These are phyloP conservation scores for Drosophila persimilis DNA, from an alignment of 1,140 invertebrate genomes.

Conservation along the genomic window DNA sequence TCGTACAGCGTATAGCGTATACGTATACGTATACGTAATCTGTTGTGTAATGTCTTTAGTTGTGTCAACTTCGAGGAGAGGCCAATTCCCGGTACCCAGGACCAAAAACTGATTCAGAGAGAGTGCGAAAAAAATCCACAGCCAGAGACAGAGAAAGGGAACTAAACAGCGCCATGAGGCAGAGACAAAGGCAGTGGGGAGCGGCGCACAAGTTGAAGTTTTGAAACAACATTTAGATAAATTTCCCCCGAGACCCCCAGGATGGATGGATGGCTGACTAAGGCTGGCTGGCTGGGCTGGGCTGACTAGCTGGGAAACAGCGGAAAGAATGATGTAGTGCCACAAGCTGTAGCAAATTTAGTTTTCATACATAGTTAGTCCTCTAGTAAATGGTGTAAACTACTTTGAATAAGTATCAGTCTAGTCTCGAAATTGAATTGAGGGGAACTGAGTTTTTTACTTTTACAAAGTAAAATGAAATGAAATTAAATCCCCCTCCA, in stretches of 20 bases:
- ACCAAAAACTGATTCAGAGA: slow-evolving; percentile 70
- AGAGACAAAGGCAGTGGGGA: neutral
- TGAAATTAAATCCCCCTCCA: neutral
- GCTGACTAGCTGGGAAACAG: neutral
- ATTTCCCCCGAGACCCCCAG: slow-evolving; percentile 71
- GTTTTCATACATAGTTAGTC: slow-evolving; percentile 49
- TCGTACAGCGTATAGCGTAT: slow-evolving; percentile 46
- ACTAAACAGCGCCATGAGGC: neutral
- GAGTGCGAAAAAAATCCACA: slow-evolving; percentile 65
- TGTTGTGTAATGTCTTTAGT: slow-evolving; percentile 82
- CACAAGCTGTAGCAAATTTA: slow-evolving; percentile 34
- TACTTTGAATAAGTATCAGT: slow-evolving; percentile 15
- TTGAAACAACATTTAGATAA: slow-evolving; percentile 83
- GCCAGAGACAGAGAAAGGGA: slow-evolving; percentile 23
- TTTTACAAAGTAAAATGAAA: neutral
- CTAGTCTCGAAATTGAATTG: no score
- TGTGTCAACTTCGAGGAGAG: slow-evolving; percentile 73
- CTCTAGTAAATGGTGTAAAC: slow-evolving; percentile 26
- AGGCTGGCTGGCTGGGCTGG: no score
- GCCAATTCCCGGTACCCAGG: slow-evolving; percentile 28
- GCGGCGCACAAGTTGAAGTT: slow-evolving; percentile 64
- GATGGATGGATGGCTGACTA: slow-evolving; percentile 7
- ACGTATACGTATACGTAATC: slow-evolving; percentile 69
- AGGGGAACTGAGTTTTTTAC: neutral
- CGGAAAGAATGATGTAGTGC: slow-evolving; percentile 52